Conservation (phyloP, 2,113 vertebrate genomes). For the Sorex fumeus region DNA sequence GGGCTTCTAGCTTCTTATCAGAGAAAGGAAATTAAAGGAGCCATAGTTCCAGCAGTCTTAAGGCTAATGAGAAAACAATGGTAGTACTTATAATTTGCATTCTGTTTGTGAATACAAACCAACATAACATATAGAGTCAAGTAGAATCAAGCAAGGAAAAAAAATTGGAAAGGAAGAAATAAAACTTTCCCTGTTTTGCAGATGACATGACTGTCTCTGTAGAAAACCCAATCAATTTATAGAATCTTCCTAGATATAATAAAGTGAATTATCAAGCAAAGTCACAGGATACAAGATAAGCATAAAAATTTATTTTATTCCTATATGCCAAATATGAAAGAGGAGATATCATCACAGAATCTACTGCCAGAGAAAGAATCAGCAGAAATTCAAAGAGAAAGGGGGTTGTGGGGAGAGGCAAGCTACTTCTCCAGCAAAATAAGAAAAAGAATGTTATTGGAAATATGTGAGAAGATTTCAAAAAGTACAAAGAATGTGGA, state of each 20-base stretch:
- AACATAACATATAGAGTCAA: not conserved
- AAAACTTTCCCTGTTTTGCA: not conserved
- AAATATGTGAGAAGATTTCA: not conserved
- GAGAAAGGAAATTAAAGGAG: not conserved
- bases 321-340: not conserved
- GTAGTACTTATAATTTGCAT: not conserved
- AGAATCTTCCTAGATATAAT: not conserved
- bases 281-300: not conserved
- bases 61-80: not conserved
- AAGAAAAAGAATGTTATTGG: not conserved
- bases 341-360: not conserved
- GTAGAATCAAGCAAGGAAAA: not conserved
- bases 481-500: not conserved
- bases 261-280: conserved; percentile 14
- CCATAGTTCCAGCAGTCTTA: not conserved
- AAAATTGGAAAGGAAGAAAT: conserved; percentile 3
- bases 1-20: not conserved
- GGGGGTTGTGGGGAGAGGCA: not conserved
- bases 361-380: not conserved
- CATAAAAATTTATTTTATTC: not conserved
- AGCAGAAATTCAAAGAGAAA: not conserved
- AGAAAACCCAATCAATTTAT: not conserved
- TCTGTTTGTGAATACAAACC: not conserved
- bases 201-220: not conserved
- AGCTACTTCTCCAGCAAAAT: not conserved